Evolutionary conservation across 2,797 vertebrate genomes (phyloP).

Genomic region (Pseudomugil gertrudae): DNA sequence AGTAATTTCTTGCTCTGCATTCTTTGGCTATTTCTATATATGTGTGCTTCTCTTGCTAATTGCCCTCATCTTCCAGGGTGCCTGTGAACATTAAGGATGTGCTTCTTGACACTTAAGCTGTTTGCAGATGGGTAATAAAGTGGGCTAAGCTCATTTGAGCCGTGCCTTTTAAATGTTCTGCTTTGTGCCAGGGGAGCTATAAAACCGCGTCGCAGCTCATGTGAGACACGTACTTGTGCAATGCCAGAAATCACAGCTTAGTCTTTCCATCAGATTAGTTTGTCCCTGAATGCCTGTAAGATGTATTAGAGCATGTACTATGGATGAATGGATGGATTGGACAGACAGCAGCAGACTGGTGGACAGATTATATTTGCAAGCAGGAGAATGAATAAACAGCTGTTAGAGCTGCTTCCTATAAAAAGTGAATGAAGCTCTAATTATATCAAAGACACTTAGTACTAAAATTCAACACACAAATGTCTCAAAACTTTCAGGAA

Average conservation of each 20-base stretch:
- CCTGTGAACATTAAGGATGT: conserved; percentile 66
- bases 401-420: conserved; percentile 5
- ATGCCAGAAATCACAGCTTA: conserved; percentile 67
- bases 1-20: conserved; percentile 32
- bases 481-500: conserved; percentile 1
- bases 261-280: conserved; percentile 67
- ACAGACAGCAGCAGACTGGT: conserved; percentile 11
- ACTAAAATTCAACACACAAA: too few species aligned
- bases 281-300: conserved; percentile 50
- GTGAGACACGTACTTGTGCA: conserved; percentile 62
- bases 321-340: conserved; percentile 17
- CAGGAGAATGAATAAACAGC: conserved; percentile 8
- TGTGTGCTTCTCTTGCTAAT: conserved; percentile 60
- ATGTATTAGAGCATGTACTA: conserved; percentile 38
- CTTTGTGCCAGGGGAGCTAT: conserved; percentile 66
- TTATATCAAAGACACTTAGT: neutral
- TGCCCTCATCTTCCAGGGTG: conserved; percentile 57
- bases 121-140: conserved; percentile 80
- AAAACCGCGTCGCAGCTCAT: conserved; percentile 71
- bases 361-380: conserved; percentile 6
- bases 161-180: conserved; percentile 74
- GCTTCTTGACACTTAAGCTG: conserved; percentile 76
- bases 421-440: conserved; percentile 6
- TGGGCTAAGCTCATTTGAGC: conserved; percentile 75
- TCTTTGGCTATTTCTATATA: conserved; percentile 54